phyloP scores from a whole-genome alignment of 2,888 invertebrate genomes.

The Aphodius sticticus region DNA sequence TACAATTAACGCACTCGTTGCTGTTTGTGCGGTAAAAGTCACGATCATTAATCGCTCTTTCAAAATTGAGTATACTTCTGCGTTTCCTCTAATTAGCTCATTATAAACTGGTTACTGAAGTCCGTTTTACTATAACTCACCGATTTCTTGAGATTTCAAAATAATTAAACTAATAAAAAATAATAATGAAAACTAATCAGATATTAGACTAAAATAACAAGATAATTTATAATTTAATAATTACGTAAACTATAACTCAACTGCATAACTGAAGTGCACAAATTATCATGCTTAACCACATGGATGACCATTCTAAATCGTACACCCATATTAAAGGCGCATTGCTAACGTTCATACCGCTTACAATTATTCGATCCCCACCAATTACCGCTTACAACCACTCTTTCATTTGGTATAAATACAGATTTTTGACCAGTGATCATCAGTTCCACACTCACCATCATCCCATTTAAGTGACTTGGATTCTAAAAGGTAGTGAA shows the following conservation, averaged over 20 bases:
- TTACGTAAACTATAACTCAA: background rate
- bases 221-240: background rate
- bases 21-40: too few relatives aligned
- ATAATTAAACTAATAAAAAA: too few relatives aligned
- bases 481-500: background rate
- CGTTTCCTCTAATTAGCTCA: too few relatives aligned
- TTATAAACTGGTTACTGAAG: too few relatives aligned
- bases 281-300: slow-evolving; percentile 30
- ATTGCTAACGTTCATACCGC: slow-evolving; percentile 26
- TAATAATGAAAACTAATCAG: too few relatives aligned
- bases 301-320: slow-evolving; percentile 33
- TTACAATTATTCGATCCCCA: slow-evolving; percentile 22
- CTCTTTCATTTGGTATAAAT: slow-evolving; percentile 26
- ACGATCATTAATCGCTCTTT: too few relatives aligned
- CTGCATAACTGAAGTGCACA: background rate
- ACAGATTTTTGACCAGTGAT: slow-evolving; percentile 26
- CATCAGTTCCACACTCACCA: slow-evolving; percentile 30
- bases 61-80: too few relatives aligned
- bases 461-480: background rate
- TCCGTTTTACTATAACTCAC: too few relatives aligned
- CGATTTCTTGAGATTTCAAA: too few relatives aligned
- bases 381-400: slow-evolving; percentile 18
- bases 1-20: too few relatives aligned
- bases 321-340: slow-evolving; percentile 14
- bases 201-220: too few relatives aligned